phyloP scores from a whole-genome alignment of 2,113 vertebrate genomes.

The Xiphophorus couchianus region DNA sequence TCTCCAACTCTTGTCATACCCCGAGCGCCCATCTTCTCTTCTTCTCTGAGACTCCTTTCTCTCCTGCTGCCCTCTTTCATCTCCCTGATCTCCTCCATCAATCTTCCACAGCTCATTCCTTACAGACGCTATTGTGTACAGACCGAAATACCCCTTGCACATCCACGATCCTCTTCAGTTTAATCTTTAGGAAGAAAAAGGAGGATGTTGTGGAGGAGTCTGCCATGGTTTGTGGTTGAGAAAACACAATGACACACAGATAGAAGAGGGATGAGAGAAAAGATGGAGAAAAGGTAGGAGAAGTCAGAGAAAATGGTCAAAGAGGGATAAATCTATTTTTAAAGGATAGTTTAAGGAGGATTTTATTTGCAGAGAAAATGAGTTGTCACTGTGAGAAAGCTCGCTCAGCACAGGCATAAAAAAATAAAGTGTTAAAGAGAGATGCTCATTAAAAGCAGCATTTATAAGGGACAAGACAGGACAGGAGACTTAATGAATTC shows the following conservation, averaged over 20 bases:
- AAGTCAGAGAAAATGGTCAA: conserved; percentile 30
- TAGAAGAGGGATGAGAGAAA: neutral
- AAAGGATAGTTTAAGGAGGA: conserved; percentile 29
- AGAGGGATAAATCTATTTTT: conserved; percentile 21
- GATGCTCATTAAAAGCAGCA: conserved; percentile 68
- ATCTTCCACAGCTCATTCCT: neutral
- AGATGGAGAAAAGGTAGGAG: conserved; percentile 13
- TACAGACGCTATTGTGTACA: conserved; percentile 31
- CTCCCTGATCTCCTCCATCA: conserved; percentile 23
- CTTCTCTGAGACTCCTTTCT: neutral
- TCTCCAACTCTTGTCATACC: neutral
- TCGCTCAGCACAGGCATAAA: conserved; percentile 21
- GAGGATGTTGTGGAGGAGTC: conserved; percentile 16
- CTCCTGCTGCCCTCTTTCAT: neutral
- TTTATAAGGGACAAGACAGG: conserved; percentile 39
- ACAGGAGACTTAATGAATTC: conserved; percentile 61
- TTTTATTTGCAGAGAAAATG: conserved; percentile 18
- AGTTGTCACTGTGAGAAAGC: neutral
- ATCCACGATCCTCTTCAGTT: conserved; percentile 48
- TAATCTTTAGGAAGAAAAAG: conserved; percentile 56
- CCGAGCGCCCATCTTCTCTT: conserved; percentile 1
- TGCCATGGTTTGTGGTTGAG: conserved; percentile 4
- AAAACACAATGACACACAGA: conserved; percentile 32
- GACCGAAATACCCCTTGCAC: conserved; percentile 15
- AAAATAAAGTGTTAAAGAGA: conserved; percentile 66